A percentile compares a stretch with the other conserved stretches of the same genome.
Evolutionary conservation across 2,888 invertebrate species (phyloP).

Genomic region (Tubulanus polymorphus): DNA sequence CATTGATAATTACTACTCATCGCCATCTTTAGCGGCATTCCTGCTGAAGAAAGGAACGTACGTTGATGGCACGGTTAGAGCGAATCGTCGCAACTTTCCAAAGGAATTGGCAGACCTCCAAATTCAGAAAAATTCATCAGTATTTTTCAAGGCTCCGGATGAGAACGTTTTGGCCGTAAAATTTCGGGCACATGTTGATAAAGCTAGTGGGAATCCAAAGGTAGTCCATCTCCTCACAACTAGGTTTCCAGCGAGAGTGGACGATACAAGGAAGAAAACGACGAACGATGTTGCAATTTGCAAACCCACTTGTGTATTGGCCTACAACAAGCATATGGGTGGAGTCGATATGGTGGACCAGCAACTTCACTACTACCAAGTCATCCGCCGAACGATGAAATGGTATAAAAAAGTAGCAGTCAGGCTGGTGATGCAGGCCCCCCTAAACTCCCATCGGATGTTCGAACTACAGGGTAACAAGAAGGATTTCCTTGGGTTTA

Average conservation of each 20-base stretch:
- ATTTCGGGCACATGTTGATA: neutral
- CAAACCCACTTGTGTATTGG: neutral
- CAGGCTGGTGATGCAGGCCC: neutral
- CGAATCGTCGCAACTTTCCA: neutral
- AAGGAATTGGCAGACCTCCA: neutral
- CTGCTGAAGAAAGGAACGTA: neutral
- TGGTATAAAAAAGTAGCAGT: neutral
- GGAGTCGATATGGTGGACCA: neutral
- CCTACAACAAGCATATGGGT: constrained; percentile 1
- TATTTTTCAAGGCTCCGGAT: too few relatives aligned
- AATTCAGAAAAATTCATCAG: neutral
- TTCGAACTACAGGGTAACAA: neutral
- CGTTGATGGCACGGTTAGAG: neutral
- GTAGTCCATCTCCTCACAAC: neutral
- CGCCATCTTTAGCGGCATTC: neutral
- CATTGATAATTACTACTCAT: neutral
- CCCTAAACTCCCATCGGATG: neutral
- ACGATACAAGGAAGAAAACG: neutral
- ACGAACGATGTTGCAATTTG: neutral
- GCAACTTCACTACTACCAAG: neutral
- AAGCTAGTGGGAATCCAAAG: neutral
- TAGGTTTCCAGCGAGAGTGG: neutral
- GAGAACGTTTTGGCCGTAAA: neutral
- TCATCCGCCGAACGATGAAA: neutral
- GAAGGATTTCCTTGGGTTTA: neutral